These are phyloP conservation scores for Oryzias celebensis DNA, from an alignment of 2,113 vertebrate genomes.

Conservation along the genomic window DNA sequence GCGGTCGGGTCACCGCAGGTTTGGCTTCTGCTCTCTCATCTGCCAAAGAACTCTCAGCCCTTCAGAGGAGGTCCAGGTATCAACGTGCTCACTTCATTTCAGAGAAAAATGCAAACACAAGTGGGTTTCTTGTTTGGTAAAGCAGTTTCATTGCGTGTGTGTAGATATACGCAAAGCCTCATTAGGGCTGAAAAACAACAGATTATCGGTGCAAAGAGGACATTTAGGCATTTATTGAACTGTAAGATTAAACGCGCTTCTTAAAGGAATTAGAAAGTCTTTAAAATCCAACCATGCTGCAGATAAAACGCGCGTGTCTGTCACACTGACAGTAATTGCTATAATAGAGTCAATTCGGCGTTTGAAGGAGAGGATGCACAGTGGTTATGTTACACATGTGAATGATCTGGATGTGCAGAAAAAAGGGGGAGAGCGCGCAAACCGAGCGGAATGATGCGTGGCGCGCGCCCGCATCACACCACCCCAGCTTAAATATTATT, in stretches of 20 bases:
- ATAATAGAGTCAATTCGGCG: constrained; percentile 81
- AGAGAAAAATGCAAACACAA: background rate
- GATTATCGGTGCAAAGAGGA: background rate
- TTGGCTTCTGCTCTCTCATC: constrained; percentile 81
- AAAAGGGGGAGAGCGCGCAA: constrained; percentile 56
- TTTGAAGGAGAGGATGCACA: constrained; percentile 60
- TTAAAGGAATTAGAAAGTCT: constrained; percentile 63
- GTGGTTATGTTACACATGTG: constrained; percentile 60
- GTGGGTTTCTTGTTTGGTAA: background rate
- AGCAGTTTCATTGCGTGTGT: no score
- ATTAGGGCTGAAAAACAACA: background rate
- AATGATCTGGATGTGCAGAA: constrained; percentile 8
- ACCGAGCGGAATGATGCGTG: constrained; percentile 83
- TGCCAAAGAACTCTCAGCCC: constrained; percentile 59
- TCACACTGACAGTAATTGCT: constrained; percentile 83
- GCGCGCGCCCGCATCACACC: constrained; percentile 83
- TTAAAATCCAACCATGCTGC: constrained; percentile 64
- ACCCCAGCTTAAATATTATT: constrained; percentile 85
- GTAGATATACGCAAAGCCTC: background rate
- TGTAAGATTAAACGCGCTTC: constrained; percentile 35
- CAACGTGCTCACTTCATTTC: background rate
- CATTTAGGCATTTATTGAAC: background rate
- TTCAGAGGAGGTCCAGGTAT: constrained; percentile 33
- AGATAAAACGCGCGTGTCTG: constrained; percentile 76
- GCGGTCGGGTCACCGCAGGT: constrained; percentile 78